Evolutionary conservation across 2,113 vertebrate genomes (phyloP).

Genomic region (Bambusicola thoracicus): DNA sequence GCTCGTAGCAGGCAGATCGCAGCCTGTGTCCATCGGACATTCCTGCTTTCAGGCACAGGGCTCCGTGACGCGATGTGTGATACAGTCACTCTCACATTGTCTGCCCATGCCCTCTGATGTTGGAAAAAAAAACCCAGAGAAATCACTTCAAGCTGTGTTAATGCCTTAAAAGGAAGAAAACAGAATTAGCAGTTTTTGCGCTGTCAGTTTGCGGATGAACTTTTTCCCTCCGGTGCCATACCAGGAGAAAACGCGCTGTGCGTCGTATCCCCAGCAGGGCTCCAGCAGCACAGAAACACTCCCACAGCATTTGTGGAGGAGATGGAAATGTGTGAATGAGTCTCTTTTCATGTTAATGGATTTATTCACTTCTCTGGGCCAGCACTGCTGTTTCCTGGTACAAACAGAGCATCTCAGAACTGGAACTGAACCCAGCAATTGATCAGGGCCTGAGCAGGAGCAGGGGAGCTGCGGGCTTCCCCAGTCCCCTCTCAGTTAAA

Average conservation of each 20-base stretch:
- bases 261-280: not conserved
- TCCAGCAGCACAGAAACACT: not conserved
- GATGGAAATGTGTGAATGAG: not conserved
- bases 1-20: too few relatives aligned
- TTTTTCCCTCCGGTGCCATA: not conserved
- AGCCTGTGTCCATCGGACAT: too few relatives aligned
- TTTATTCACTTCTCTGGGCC: not conserved
- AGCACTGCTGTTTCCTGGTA: not conserved
- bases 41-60: too few relatives aligned
- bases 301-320: not conserved
- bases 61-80: not conserved
- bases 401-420: not conserved
- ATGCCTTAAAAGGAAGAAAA: conserved; percentile 11
- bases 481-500: not conserved
- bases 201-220: fast-evolving
- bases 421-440: not conserved
- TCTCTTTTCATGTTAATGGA: not conserved
- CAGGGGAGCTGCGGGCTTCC: fast-evolving
- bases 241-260: not conserved
- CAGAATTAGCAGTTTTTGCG: not conserved
- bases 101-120: not conserved
- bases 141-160: not conserved
- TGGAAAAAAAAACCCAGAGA: not conserved
- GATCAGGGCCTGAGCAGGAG: not conserved
- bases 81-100: fast-evolving